Percentiles rank a stretch among this genome's conserved stretches.
These are phyloP conservation scores for Eupithecia dodoneata DNA, from an alignment of 2,888 invertebrate species.

Conservation along the genomic window DNA sequence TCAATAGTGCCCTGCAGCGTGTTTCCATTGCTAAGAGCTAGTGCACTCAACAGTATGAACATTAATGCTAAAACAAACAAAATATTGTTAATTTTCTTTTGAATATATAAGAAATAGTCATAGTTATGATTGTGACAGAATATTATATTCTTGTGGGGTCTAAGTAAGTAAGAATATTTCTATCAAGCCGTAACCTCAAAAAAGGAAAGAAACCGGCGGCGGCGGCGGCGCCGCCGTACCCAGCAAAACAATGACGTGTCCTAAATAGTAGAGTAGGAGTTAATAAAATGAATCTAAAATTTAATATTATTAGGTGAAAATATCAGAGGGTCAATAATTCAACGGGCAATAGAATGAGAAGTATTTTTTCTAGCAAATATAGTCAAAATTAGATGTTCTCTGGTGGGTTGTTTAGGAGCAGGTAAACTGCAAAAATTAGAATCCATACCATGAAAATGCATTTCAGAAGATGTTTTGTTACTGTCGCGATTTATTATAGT, in stretches of 20 bases:
- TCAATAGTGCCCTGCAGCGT: conserved; percentile 74
- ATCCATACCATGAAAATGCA: conserved; percentile 64
- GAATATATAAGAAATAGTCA: not conserved
- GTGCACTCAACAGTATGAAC: conserved; percentile 57
- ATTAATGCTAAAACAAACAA: conserved; percentile 45
- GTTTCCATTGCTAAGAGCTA: conserved; percentile 63
- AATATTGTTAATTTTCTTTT: not conserved
- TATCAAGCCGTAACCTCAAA: conserved; percentile 44
- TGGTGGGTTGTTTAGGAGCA: not conserved
- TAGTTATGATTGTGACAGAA: not conserved
- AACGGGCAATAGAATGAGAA: not conserved
- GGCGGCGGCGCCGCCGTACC: conserved; percentile 30
- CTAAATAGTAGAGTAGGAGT: conserved; percentile 35
- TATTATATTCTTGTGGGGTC: not conserved
- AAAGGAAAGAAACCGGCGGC: conserved; percentile 39
- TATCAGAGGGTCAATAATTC: not conserved
- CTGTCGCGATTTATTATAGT: conserved; percentile 45
- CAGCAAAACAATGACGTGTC: conserved; percentile 69
- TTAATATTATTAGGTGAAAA: not conserved
- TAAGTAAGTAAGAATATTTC: not conserved
- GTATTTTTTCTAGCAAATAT: not conserved
- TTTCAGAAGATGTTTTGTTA: conserved; percentile 48
- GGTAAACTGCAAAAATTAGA: conserved; percentile 10
- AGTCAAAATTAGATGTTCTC: not conserved
- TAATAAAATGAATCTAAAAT: not conserved